Base-by-base conservation (phyloP, 2,113 vertebrate genomes). In the Sinosuthora webbiana region DNA sequence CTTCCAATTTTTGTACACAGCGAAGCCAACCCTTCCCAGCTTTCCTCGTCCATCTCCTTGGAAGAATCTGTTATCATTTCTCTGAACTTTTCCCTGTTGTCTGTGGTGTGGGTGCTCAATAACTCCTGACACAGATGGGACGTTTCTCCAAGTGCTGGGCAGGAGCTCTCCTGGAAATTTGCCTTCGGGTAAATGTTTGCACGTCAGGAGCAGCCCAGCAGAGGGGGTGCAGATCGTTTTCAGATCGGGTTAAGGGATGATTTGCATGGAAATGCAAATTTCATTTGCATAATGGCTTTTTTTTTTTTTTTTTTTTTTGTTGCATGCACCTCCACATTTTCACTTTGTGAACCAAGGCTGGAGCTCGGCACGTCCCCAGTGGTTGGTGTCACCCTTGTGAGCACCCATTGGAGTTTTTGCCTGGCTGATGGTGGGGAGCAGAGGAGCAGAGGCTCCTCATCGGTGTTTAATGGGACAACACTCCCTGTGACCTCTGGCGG, bases 141-240 rank as follows among this genome's bases (percentile, higher is more conserved):
- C 13, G 1, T 23, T 59, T 56, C 69, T 69, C 59, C 50, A 12
- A 10, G 9, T 3, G 5, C 27, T 41, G 24, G 83, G 59, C 77
- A 86, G 81, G n/a, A 37, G 39, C 42, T 73, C 63, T 84, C 41
- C 59, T 3, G 1, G 63, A 69, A 62, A 37, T 65, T 6, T 63
- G 24, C 31, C 52, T 59, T 67, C 30, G 80, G 75, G 23, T 7
- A 14, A 57, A 31, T 6, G 73, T 95, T 81, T 90, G 78, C 92
- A 89, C 39, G 15, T 75, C 67, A 39, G 91, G 35, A 83, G 81
- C 83, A 96, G 90, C 89, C 97, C 96, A 96, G 90, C 94, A 97
- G 92, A 97, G 95, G 94, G 94, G 94, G 83, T 92, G 90, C 90
- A 88, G 82, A 30, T 57, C 95, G 50, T 42, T 94, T 80, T 9